Conservation (phyloP, 2,113 vertebrate species). For the Rattus rattus region DNA sequence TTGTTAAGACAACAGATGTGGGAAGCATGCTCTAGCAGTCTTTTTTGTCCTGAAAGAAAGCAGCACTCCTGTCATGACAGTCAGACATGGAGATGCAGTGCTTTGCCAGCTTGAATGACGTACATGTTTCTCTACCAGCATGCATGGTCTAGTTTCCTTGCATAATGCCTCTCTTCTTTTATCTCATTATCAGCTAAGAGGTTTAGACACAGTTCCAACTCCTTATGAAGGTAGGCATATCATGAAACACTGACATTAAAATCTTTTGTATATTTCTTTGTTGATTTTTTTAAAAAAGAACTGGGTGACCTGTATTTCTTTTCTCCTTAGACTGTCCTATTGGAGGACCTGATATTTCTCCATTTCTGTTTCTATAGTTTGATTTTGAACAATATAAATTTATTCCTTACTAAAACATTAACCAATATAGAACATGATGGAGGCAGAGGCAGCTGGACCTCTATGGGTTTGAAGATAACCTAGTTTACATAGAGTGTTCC, state of each 20-base stretch:
- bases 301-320: background rate
- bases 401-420: background rate
- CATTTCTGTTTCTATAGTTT: background rate
- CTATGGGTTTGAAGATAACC: background rate
- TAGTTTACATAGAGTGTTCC: background rate
- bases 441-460: background rate
- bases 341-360: background rate
- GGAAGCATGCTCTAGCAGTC: background rate
- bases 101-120: background rate
- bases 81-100: background rate
- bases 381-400: background rate
- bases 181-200: too few species aligned
- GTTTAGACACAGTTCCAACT: background rate
- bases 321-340: background rate
- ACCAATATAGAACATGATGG: background rate
- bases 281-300: background rate
- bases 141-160: too few species aligned
- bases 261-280: background rate
- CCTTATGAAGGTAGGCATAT: background rate
- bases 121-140: too few species aligned
- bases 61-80: accelerated
- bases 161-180: background rate
- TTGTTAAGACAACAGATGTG: background rate
- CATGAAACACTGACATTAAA: background rate
- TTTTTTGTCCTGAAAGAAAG: background rate